Percentiles rank a stretch among this genome's conserved stretches.
These are phyloP conservation scores for Suncus etruscus DNA, from an alignment of 2,113 vertebrate species.

Conservation along the genomic window DNA sequence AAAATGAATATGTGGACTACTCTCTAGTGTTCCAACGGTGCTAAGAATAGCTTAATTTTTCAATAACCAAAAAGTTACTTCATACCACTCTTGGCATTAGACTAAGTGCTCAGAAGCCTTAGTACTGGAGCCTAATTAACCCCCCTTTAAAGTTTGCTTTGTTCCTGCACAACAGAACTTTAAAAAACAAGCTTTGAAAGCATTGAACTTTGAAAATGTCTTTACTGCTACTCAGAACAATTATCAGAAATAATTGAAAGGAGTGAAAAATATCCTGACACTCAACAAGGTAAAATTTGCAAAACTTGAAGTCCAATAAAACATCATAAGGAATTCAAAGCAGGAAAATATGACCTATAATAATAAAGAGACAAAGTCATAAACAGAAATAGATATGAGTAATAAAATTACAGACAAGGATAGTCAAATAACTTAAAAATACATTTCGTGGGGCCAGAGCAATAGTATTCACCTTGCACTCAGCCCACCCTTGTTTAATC, in stretches of 20 bases:
- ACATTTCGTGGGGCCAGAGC: too few relatives aligned
- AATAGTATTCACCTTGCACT: too few relatives aligned
- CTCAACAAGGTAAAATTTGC: not conserved
- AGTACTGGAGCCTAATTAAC: not conserved
- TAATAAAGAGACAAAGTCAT: not conserved
- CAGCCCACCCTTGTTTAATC: too few relatives aligned
- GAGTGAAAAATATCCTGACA: not conserved
- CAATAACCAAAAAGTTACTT: not conserved
- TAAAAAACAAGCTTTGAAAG: too few relatives aligned
- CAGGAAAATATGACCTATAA: conserved; percentile 6
- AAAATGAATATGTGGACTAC: conserved; percentile 19
- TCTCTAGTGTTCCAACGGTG: conserved; percentile 35
- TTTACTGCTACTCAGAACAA: conserved; percentile 29
- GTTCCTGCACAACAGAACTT: conserved; percentile 1
- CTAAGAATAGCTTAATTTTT: conserved; percentile 13
- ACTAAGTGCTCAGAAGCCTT: conserved; percentile 31
- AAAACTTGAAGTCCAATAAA: conserved; percentile 49
- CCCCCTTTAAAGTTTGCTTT: conserved; percentile 45
- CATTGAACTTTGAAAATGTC: not conserved
- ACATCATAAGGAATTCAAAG: not conserved
- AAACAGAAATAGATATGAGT: not conserved
- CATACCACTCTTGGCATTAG: not conserved
- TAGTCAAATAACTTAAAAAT: too few relatives aligned
- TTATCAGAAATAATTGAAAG: conserved; percentile 14
- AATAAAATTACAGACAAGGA: not conserved